These are phyloP conservation scores for Bhutanitis thaidina DNA, from an alignment of 2,888 invertebrate species.

Conservation along the genomic window DNA sequence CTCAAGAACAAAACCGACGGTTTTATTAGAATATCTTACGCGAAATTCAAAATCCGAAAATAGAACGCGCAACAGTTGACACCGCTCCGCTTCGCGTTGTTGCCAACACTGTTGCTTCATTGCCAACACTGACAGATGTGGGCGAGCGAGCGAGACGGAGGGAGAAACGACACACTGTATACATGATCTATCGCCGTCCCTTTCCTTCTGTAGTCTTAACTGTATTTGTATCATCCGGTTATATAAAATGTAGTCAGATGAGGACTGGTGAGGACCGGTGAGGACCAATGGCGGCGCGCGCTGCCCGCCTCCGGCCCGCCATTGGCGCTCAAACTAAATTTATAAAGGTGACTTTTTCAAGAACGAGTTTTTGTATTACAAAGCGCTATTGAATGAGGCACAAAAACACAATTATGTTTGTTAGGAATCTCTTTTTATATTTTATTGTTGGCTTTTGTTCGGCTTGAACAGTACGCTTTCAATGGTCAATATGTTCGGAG, in stretches of 20 bases:
- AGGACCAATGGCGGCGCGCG: conserved; percentile 25
- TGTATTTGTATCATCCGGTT: conserved; percentile 79
- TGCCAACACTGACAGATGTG: conserved; percentile 50
- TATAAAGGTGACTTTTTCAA: conserved; percentile 78
- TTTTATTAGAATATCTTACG: neutral
- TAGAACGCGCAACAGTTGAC: conserved; percentile 41
- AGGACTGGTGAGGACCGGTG: conserved; percentile 53
- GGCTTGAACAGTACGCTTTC: conserved; percentile 44
- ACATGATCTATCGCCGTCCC: conserved; percentile 52
- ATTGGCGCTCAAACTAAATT: conserved; percentile 75
- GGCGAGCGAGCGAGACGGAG: conserved; percentile 48
- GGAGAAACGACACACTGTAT: conserved; percentile 68
- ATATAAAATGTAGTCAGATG: conserved; percentile 77
- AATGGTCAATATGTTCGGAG: conserved; percentile 15
- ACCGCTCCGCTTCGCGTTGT: conserved; percentile 53
- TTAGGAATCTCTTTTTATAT: conserved; percentile 58
- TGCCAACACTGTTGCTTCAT: conserved; percentile 72
- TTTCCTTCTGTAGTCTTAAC: conserved; percentile 67
- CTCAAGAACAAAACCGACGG: neutral
- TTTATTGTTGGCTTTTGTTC: conserved; percentile 52
- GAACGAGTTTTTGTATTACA: conserved; percentile 68
- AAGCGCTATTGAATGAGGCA: conserved; percentile 69
- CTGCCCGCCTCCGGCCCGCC: conserved; percentile 51
- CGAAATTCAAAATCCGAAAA: conserved; percentile 23
- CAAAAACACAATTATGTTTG: conserved; percentile 77